Conservation (phyloP, 2,797 vertebrate species). For the Spondyliosoma cantharus region DNA sequence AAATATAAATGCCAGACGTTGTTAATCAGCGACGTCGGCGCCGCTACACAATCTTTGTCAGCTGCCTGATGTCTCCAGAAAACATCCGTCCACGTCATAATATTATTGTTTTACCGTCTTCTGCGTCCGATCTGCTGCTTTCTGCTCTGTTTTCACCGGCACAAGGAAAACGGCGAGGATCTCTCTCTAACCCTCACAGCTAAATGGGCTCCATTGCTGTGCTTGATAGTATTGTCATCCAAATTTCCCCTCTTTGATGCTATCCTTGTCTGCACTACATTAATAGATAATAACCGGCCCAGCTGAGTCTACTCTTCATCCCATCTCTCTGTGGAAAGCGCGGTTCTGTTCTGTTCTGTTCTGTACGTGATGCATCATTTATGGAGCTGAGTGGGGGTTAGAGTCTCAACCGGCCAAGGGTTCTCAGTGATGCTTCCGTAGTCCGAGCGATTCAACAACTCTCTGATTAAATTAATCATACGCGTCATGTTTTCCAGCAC, state of each 20-base stretch:
- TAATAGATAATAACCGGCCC: conserved; percentile 29
- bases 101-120: no score
- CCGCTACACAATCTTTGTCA: no score
- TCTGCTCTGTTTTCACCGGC: no score
- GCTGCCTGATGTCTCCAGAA: no score
- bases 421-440: background rate
- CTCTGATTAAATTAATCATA: background rate
- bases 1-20: no score
- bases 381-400: background rate
- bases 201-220: conserved; percentile 11
- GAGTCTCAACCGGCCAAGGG: background rate
- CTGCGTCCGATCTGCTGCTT: no score
- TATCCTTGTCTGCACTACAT: conserved; percentile 27
- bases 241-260: conserved; percentile 30
- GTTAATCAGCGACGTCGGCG: no score
- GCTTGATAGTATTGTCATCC: conserved; percentile 7
- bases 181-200: background rate
- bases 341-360: background rate
- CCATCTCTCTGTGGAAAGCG: background rate
- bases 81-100: no score
- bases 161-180: no score
- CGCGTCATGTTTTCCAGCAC: background rate
- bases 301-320: conserved; percentile 14
- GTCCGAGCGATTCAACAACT: background rate
- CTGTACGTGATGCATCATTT: conserved; percentile 16